Base-by-base conservation (phyloP, 2,888 invertebrate species). In the Anticlea derivata region DNA sequence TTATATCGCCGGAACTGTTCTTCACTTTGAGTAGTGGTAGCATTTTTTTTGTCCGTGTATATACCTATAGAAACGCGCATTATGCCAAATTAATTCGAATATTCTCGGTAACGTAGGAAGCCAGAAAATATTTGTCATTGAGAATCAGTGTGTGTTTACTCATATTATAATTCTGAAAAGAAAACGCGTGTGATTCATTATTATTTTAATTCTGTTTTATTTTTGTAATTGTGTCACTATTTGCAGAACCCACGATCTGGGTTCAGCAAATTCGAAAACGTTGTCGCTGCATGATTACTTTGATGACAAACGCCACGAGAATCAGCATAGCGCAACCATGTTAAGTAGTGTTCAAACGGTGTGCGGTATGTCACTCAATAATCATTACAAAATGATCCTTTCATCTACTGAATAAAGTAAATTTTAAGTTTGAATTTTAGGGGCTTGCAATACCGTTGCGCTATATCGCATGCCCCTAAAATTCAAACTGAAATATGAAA, bases 151-250 rank as follows among this genome's bases (percentile, higher is more conserved):
- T 29, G 29, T 45, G 51, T 41, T 51, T 46, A 45, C 34, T 50
- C 22, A 33, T 47, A 23, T 30, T 40, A 44, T 45, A 30, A 37
- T 38, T 43, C 26, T 7, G 24, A 24, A 44, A 48, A 41, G 35
- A 47, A 50, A 43, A 34, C 39, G 37, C 23, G 12, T 39, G 39
- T 61, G 58, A 58, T 38, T 56, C 54, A 58, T 40, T 37, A 54
- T 52, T 50, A 51, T 44, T 52, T 52, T 37, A 51, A 49, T 31
- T 39, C 7, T 22, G 51, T 40, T 39, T 54, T 54, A 58, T 56
- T 38, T 43, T 30, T 38, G 54, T 45, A 58, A 55, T 49, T 40
- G 51, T 54, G 59, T 54, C 56, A 45, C 41, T 46, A 22, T 23
- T 17, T 3, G 11, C n/a, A n/a, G n/a, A n/a, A n/a, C n/a, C n/a